Base-by-base conservation (phyloP, 2,797 vertebrate genomes). In the Lepilemur septentrionalis region DNA sequence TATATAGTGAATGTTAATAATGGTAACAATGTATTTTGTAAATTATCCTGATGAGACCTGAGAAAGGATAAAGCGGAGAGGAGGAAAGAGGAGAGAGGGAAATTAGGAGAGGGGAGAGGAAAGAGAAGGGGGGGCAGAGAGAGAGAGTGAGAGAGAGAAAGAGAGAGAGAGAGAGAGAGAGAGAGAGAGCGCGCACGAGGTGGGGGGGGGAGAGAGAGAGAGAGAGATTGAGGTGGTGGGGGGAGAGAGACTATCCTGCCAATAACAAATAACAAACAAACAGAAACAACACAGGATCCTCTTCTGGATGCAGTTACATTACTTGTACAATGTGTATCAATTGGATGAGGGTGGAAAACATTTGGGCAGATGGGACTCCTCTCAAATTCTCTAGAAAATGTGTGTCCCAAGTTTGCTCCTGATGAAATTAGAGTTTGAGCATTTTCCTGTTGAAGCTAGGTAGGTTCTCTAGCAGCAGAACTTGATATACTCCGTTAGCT, bases 381-480 rank as follows among this genome's bases (percentile, higher is more conserved):
- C 67, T 88, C 41, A 96, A 70, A 91, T 91, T 67, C 17, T 91
- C 50, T 83, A 79, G 73, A 93, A 86, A 72, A 85, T 50, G 9
- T 55, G 3, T 91, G 18, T 93, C 50, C 50, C 46, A 72, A 55
- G 89, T 57, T 73, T 94, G 55, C 43, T 86, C 17, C 63, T 83
- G 46, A 61, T 82, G 25, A 89, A 65, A 87, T 78, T 94, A 75
- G n/a, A 15, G 20, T 93, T 88, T 92, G 48, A 67, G 79, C 82
- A 28, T 70, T 85, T 32, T 75, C 43, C 75, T 94, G 48, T 12
- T 80, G 43, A 22, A 90, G 50, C 10, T 55, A 83, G 52, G 32
- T 50, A 48, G 38, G 85, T 81, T 85, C 18, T 87, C 48, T 48
- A 20, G 30, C 95, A 95, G 55, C 22, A 86, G 35, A 1, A 75